phyloP scores from a whole-genome alignment of 2,797 vertebrate genomes.

The Semaprochilodus insignis region DNA sequence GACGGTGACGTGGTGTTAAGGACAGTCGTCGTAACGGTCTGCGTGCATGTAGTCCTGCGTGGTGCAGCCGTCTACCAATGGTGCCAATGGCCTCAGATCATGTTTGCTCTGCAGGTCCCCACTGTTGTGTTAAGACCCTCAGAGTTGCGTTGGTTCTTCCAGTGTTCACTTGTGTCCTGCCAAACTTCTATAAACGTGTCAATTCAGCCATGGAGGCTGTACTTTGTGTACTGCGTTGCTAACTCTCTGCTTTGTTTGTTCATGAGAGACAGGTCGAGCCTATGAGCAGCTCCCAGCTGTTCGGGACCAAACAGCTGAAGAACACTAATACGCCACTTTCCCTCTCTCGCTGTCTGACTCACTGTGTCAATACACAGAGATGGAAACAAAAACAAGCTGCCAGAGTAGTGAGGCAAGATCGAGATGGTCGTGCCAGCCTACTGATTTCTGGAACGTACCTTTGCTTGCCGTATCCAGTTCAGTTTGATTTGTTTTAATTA shows the following conservation, averaged over 20 bases:
- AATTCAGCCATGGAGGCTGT: background rate
- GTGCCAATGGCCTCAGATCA: too few relatives aligned
- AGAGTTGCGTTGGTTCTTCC: background rate
- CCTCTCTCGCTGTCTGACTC: background rate
- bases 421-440: background rate
- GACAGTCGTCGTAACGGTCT: too few relatives aligned
- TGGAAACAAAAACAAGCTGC: background rate
- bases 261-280: background rate
- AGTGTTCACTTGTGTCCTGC: background rate
- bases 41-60: too few relatives aligned
- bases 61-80: too few relatives aligned
- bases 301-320: background rate
- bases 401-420: background rate
- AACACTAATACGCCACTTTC: too few relatives aligned
- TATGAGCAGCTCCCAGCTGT: constrained; percentile 15
- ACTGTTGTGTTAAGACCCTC: background rate
- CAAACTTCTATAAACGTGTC: background rate
- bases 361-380: background rate
- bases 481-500: too few relatives aligned
- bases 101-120: background rate
- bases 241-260: constrained; percentile 29
- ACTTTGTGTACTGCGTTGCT: background rate
- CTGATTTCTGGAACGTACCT: background rate
- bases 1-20: too few relatives aligned
- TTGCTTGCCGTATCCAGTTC: too few relatives aligned